Base-by-base conservation (phyloP, 2,113 vertebrate species). In the Mesembrinibis cayennensis region DNA sequence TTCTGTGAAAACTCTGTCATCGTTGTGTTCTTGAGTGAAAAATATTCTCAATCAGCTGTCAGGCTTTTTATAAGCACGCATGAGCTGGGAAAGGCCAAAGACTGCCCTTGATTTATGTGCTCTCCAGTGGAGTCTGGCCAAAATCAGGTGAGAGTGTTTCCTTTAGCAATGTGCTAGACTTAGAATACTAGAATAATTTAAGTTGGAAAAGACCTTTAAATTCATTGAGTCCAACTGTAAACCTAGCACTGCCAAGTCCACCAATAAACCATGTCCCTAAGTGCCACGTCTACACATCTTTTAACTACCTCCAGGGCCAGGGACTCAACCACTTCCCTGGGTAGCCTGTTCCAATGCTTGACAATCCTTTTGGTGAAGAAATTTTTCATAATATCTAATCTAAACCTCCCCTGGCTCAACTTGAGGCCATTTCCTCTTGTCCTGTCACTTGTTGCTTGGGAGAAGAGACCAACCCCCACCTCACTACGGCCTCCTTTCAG, bases 381-480 rank as follows among this genome's bases (percentile, higher is more conserved):
- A 1, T 27, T 82, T 81, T 78, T 67, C 42, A 22, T 38, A 10
- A 70, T 63, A 38, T 44, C 12, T 27, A 27, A 22, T 10, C 4
- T 78, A 49, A 79, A 59, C 13, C 2, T 44, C 16, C 1, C 8
- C 16, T 45, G 23, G 8, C 0, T 0, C 8, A 55, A 21, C 30
- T 44, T 40, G 32, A 86, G 49, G 5, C 7, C 6, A 6, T 82
- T 63, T 82, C 8, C 4, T 92, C 15, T 78, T 9, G 3, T 36
- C 5, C 3, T 62, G 4, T 20, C 6, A 2, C 21, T 52, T 21
- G 6, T 6, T 69, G n/a, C 65, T 10, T 14, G 13, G 11, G 2
- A 38, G 9, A 86, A 73, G 16, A 77, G 9, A 25, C 2, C 0
- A 0, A 34, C 5, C 0, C 7, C 2, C 7, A 52, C 4, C 29